A percentile compares a stretch with the other conserved stretches of the same genome.
Conservation (phyloP, 2,797 vertebrate species). For the Sphenopsis melanotis region DNA sequence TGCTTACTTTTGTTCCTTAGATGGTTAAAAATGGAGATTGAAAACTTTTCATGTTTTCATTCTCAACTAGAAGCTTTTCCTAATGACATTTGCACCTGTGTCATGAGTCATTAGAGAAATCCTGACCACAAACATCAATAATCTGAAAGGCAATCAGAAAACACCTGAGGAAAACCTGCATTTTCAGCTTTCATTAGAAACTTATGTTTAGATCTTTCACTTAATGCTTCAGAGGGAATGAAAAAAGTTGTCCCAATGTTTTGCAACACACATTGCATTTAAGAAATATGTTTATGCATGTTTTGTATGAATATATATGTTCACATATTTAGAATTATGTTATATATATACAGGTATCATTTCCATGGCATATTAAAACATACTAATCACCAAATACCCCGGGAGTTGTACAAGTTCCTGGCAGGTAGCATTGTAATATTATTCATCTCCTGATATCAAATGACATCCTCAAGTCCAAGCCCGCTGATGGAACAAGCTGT, state of each 20-base stretch:
- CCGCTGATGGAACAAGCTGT: neutral
- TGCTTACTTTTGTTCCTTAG: neutral
- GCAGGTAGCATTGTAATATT: neutral
- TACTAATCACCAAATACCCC: neutral
- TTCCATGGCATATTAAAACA: neutral
- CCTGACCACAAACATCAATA: neutral
- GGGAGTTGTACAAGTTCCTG: neutral
- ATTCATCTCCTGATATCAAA: neutral
- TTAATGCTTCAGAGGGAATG: neutral
- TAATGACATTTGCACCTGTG: neutral
- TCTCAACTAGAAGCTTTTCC: neutral
- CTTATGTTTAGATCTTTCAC: neutral
- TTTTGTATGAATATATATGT: neutral
- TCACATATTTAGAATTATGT: neutral
- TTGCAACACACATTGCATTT: neutral
- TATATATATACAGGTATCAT: neutral
- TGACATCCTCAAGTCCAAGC: neutral
- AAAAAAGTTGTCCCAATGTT: neutral
- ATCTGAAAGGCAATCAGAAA: slow-evolving; percentile 28
- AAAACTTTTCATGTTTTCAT: neutral
- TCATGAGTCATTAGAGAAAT: neutral
- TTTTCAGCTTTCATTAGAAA: neutral
- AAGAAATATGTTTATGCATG: neutral
- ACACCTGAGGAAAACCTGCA: neutral
- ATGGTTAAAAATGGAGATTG: neutral